Evolutionary conservation across 2,888 invertebrate species (phyloP).

Genomic region (Teinopalpus imperialis): DNA sequence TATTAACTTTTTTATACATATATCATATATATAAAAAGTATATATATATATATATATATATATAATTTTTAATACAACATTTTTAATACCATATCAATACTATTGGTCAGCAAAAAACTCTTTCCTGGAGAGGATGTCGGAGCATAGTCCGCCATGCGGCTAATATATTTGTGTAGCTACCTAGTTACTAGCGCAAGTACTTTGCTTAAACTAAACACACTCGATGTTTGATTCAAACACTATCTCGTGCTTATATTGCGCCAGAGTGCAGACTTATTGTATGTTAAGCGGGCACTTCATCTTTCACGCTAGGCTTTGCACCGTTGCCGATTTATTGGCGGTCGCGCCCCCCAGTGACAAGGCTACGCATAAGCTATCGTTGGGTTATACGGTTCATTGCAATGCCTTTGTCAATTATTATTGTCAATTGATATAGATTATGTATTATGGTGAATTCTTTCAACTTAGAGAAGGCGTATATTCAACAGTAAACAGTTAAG

Average conservation of each 20-base stretch:
- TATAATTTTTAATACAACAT: too few relatives aligned
- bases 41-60: too few relatives aligned
- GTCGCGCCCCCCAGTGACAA: slow-evolving; percentile 70
- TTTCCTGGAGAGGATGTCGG: too few relatives aligned
- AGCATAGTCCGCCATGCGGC: too few relatives aligned
- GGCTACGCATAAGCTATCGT: slow-evolving; percentile 40
- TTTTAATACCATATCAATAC: too few relatives aligned
- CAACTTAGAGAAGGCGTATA: too few relatives aligned
- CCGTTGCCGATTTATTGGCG: slow-evolving; percentile 70
- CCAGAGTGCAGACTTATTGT: slow-evolving; percentile 72
- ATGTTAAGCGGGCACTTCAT: slow-evolving; percentile 80
- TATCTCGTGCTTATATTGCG: slow-evolving; percentile 61
- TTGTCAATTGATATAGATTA: not conserved
- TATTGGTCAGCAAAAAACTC: too few relatives aligned
- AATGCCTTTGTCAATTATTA: slow-evolving; percentile 31
- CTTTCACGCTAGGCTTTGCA: slow-evolving; percentile 62
- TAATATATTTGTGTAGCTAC: too few relatives aligned
- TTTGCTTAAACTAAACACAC: slow-evolving; percentile 30
- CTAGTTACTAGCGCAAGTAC: slow-evolving; percentile 47
- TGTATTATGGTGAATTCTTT: too few relatives aligned
- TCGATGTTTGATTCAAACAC: slow-evolving; percentile 39
- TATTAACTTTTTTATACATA: too few relatives aligned
- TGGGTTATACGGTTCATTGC: slow-evolving; percentile 35
- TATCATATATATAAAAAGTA: too few relatives aligned
- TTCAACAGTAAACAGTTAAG: too few relatives aligned